Base-by-base conservation (phyloP, 2,113 vertebrate genomes). In the Alexandromys fortis region DNA sequence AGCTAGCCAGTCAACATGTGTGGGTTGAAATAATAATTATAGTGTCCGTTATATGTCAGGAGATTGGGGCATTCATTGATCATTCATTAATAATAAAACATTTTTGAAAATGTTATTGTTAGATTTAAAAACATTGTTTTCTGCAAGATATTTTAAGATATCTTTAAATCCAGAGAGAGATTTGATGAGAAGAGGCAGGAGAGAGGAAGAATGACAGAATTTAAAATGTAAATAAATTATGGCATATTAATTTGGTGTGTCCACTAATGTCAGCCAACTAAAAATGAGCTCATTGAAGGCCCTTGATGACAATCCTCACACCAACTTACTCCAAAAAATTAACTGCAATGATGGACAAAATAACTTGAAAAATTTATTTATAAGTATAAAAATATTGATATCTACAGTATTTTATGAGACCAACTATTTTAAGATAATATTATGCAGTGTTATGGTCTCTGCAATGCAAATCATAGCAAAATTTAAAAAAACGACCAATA, bases 401-500 rank as follows among this genome's bases (percentile, higher is more conserved):
- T 42, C 55, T 76, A 1, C 11, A 24, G 35, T 94, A 14, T 58
- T 89, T 73, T 68, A 91, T 49, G 28, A 19, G 42, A 83, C 1
- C 75, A 67, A 67, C 9, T 73, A 81, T 82, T 96, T 92, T 47
- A 91, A 92, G 92, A 42, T 91, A 83, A 5, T 47, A 30, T 70
- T 82, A 96, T 17, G 3, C 67, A 83, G 9, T 52, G 14, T 85
- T 77, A 95, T 22, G 2, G 12, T 92, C 8, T 28, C 67, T 63
- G 67, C 45, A 70, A 92, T 10, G 5, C 79, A 72, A 86, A 38
- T 86, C 47, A 55, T 52, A 52, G 33, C 26, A 55, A 91, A 86
- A 81, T 55, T 55, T 68, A 90, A 96, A 55, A 16, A 52, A 72
- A 6, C 61, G 75, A 61, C 24, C 26, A 91, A 81, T 65, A 49